phyloP scores from a whole-genome alignment of 2,888 invertebrate species.

The Cordilura impudica region DNA sequence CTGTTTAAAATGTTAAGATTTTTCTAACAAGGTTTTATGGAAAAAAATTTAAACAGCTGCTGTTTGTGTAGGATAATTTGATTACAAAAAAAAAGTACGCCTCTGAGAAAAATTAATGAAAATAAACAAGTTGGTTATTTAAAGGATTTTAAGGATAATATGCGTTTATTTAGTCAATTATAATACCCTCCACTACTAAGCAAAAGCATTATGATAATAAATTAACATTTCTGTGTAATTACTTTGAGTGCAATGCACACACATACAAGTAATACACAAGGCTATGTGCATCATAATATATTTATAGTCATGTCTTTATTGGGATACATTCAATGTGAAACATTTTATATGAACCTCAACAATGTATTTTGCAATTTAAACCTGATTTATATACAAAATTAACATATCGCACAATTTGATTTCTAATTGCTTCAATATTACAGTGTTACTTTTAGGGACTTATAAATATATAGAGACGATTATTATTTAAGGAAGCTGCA shows the following conservation, averaged over 20 bases:
- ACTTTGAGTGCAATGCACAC: constrained; percentile 29
- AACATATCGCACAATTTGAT: constrained; percentile 45
- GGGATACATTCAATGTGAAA: background rate
- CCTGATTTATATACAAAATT: constrained; percentile 13
- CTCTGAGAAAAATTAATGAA: constrained; percentile 4
- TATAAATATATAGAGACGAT: background rate
- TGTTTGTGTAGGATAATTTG: constrained; percentile 9
- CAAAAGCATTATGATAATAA: constrained; percentile 31
- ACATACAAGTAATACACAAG: too few relatives aligned
- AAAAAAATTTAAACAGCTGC: constrained; percentile 49
- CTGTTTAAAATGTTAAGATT: background rate
- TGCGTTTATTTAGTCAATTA: background rate
- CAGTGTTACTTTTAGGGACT: background rate
- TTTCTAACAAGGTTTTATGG: background rate
- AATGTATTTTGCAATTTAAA: constrained; percentile 10
- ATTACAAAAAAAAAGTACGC: constrained; percentile 24
- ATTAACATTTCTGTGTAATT: constrained; percentile 56
- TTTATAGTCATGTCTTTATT: constrained; percentile 45
- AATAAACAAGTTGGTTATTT: background rate
- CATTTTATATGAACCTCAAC: too few relatives aligned
- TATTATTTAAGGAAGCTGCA: constrained; percentile 18
- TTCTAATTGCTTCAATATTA: background rate
- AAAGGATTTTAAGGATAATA: background rate
- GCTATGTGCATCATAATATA: constrained; percentile 48
- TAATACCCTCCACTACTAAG: background rate